Evolutionary conservation across 2,797 vertebrate species (phyloP).

Genomic region (Melanotaenia parkinsoni): DNA sequence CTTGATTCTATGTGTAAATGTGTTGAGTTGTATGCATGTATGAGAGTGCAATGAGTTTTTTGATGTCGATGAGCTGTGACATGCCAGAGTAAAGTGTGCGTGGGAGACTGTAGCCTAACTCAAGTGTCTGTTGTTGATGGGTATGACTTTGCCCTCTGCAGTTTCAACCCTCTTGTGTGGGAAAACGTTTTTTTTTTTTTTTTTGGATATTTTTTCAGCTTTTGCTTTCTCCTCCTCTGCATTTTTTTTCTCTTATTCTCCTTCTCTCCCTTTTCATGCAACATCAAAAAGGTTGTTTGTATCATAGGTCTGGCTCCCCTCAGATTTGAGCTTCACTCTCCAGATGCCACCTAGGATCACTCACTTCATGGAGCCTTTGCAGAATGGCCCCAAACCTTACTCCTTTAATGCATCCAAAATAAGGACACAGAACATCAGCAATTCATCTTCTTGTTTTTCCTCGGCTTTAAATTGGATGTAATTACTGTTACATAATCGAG

Average conservation of each 20-base stretch:
- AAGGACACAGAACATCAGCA: not conserved
- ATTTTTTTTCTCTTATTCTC: conserved; percentile 2
- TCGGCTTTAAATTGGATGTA: conserved; percentile 6
- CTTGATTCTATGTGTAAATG: not conserved
- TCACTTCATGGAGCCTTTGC: conserved; percentile 40
- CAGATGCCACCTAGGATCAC: conserved; percentile 54
- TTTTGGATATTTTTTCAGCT: conserved; percentile 38
- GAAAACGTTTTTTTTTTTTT: conserved; percentile 35
- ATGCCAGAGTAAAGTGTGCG: conserved; percentile 49
- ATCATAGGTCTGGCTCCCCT: conserved; percentile 45
- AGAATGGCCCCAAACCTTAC: conserved; percentile 31
- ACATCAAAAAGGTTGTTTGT: conserved; percentile 54
- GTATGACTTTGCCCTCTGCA: conserved; percentile 61
- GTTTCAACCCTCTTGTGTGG: conserved; percentile 60
- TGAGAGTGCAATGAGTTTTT: conserved; percentile 25
- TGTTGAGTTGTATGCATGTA: conserved; percentile 31
- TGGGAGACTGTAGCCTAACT: conserved; percentile 61
- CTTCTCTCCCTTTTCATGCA: conserved; percentile 10
- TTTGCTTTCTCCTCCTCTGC: conserved; percentile 5
- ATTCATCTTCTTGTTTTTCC: not conserved
- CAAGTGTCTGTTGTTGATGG: conserved; percentile 57
- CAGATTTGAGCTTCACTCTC: conserved; percentile 54
- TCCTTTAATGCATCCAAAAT: conserved; percentile 31
- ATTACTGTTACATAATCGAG: conserved; percentile 14
- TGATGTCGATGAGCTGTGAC: conserved; percentile 37